Evolutionary conservation across 30 jellyfish, hydroid and myxozoan species (phyloP).

Genomic region (Aurelia aurita): DNA sequence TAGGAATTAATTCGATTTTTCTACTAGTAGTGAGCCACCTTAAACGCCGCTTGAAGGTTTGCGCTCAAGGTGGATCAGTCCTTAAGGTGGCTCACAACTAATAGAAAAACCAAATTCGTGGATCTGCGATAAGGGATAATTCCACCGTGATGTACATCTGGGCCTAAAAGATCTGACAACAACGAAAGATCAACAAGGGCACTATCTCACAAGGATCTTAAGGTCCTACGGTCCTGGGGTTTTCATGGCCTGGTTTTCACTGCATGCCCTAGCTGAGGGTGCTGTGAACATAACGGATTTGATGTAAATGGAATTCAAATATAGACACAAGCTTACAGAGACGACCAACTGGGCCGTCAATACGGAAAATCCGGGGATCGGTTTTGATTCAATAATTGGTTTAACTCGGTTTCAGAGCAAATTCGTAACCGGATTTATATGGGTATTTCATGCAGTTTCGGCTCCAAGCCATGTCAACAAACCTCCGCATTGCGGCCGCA

Average conservation of each 20-base stretch:
- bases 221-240: not conserved
- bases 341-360: constrained; percentile 71
- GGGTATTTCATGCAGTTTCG: constrained; percentile 12
- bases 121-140: too few relatives aligned
- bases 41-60: too few relatives aligned
- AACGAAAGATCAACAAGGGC: constrained; percentile 10
- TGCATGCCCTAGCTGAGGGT: constrained; percentile 35
- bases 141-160: too few relatives aligned
- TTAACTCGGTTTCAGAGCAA: constrained; percentile 71
- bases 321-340: constrained; percentile 72
- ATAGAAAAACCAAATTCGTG: too few relatives aligned
- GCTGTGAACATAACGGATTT: constrained; percentile 79
- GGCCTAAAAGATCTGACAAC: too few relatives aligned
- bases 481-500: constrained; percentile 33
- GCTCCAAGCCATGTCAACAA: constrained; percentile 44
- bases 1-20: too few relatives aligned
- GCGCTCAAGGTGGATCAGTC: too few relatives aligned
- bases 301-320: constrained; percentile 69
- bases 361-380: constrained; percentile 85
- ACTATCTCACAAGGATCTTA: not conserved
- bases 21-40: too few relatives aligned
- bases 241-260: constrained; percentile 18
- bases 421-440: constrained; percentile 76
- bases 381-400: constrained; percentile 77
- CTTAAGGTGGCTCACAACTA: too few relatives aligned